Base-by-base conservation (phyloP, 2,113 vertebrate species). In the Antennarius striatus region DNA sequence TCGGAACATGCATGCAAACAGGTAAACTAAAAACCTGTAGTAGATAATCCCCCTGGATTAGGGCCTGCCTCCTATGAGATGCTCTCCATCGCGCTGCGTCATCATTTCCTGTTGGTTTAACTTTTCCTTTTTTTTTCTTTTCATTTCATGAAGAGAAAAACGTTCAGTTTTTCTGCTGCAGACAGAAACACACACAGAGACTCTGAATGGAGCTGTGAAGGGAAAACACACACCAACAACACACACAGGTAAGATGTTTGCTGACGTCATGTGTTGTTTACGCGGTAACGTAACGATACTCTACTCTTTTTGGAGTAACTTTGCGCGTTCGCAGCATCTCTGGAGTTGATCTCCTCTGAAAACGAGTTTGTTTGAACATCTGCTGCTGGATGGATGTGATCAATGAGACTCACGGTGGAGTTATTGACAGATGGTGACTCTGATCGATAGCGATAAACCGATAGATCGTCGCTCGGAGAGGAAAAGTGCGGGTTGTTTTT, bases 41-140 rank as follows among this genome's bases (percentile, higher is more conserved):
- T 2, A 22, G 32, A 5, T 36, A 36, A 36, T 36, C 32, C 32
- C 32, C 4, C 32, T 4, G 32, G 32, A 7, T 4, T 5, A 36
- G 32, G 32, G 3, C 4, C 32, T 36, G 1, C 32, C 32, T 7
- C 32, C 43, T 71, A 61, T 47, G 46, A 53, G 74, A 42, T 81
- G 68, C 84, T 81, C 86, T 82, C 81, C 78, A 87, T 82, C 55
- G 62, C 73, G 79, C 81, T 62, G 79, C 88, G 88, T 91, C 91
- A 92, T 80, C 85, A 30, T 90, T 92, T 93, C 92, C 91, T 90
- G 90, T 85, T 68, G 65, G 56, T 83, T 83, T 71, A 69, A 47
- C 82, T 87, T 87, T 75, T 63, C 58, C n/a, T 51, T 78, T 73
- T 65, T 46, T 68, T 32, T 40, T 30, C 59, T 58, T 48, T 69